Evolutionary conservation across 1,140 invertebrate species (phyloP).

Genomic region (Eulimnadia texana): DNA sequence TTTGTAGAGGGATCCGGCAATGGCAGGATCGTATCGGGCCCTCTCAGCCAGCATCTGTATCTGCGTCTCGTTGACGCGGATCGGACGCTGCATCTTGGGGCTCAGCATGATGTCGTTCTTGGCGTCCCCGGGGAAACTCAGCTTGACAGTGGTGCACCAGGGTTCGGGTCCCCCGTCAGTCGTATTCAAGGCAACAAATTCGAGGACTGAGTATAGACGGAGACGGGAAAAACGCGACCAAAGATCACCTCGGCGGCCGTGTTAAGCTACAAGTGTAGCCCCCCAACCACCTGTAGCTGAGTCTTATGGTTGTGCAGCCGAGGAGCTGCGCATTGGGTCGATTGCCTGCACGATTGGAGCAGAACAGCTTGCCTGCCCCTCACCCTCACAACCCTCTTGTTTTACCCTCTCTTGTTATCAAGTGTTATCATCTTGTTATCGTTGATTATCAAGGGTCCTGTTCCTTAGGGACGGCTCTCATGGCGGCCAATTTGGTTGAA

Average conservation of each 20-base stretch:
- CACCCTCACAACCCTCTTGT: background rate
- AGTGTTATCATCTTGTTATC: too few relatives aligned
- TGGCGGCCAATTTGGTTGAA: background rate
- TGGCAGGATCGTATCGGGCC: slow-evolving; percentile 58
- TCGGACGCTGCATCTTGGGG: slow-evolving; percentile 66
- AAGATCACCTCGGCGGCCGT: background rate
- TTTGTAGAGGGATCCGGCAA: slow-evolving; percentile 70
- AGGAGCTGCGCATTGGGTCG: background rate
- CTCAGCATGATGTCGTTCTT: slow-evolving; percentile 41
- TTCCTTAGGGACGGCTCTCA: background rate
- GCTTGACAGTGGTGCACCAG: background rate
- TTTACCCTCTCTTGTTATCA: too few relatives aligned
- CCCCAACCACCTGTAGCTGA: background rate
- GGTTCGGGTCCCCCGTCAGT: background rate
- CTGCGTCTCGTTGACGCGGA: slow-evolving; percentile 62
- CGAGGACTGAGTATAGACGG: background rate
- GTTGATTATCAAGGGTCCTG: too few relatives aligned
- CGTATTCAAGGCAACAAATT: background rate
- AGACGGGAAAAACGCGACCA: background rate
- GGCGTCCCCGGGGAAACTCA: background rate
- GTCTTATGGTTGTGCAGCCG: background rate
- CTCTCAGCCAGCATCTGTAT: slow-evolving; percentile 69
- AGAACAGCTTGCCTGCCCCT: background rate
- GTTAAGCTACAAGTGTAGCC: background rate
- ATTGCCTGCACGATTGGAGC: background rate